Base-by-base conservation (phyloP, 2,797 vertebrate genomes). In the Xyrichtys novacula region DNA sequence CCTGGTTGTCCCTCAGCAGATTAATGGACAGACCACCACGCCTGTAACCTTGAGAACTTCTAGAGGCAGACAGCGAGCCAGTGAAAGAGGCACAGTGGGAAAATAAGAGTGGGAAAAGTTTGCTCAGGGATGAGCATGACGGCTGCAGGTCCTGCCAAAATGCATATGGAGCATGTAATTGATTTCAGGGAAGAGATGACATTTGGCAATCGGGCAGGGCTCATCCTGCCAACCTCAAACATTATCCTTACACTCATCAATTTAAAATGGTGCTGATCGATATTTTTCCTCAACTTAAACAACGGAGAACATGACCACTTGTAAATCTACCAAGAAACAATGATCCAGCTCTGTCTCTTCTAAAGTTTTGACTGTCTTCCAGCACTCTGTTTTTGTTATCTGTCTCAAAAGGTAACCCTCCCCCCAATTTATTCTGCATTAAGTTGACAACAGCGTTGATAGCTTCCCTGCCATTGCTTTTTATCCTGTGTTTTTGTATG, bases 21-120 rank as follows among this genome's bases (percentile, higher is more conserved):
- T 65, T 31, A 58, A 77, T 67, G 31, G 34, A 55, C 34, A 72
- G 77, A 80, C 72, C 80, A 81, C 74, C 72, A 2, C 78, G 74
- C 28, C 47, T 53, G 59, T 61, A 61, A 71, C 75, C 72, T 77
- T 81, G 75, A 74, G 39, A 76, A 44, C 46, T 64, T 49, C 38
- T 43, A 64, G 14, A 34, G n/a, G 20, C 5, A 32, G 43, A 23
- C 26, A 69, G 50, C 28, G 34, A 64, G 15, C 48, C 26, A 40
- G 20, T 69, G 38, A 40, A 9, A 4, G 15, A 71, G 19, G 47
- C 32, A 12, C 32, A 38, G 43, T 46, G 54, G 34, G 40, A 75
- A 55, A n/a, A 4, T 7, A 26, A 17, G 19, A 55, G 29, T 50
- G 66, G 48, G 46, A 29, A 38, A 59, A 12, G 26, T 53, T 65